Percentiles rank a stretch among this genome's conserved stretches.
Evolutionary conservation across 2,888 invertebrate genomes (phyloP).

Genomic region (Syritta pipiens): DNA sequence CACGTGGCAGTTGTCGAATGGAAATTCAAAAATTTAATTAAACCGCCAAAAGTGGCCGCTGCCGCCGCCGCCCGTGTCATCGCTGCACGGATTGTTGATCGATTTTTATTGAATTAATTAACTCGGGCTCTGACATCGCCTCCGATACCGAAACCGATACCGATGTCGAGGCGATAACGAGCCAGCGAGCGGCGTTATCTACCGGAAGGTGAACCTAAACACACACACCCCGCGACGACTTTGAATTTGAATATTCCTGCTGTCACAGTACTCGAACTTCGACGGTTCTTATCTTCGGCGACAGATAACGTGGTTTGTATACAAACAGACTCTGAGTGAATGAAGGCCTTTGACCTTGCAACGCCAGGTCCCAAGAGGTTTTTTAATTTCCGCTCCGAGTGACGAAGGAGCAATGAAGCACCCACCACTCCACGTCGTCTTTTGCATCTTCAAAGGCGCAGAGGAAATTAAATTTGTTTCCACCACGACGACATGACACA

Average conservation of each 20-base stretch:
- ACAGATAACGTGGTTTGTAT: conserved; percentile 40
- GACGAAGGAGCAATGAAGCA: too few species aligned
- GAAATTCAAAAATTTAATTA: conserved; percentile 59
- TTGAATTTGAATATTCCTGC: too few species aligned
- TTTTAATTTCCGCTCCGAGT: conserved; percentile 60
- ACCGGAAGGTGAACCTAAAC: conserved; percentile 41
- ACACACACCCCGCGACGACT: too few species aligned
- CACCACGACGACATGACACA: conserved; percentile 57
- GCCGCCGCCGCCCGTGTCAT: not conserved
- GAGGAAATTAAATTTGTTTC: conserved; percentile 69
- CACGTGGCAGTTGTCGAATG: conserved; percentile 52
- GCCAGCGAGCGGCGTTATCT: conserved; percentile 31
- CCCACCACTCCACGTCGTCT: conserved; percentile 31
- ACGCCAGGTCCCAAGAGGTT: conserved; percentile 40
- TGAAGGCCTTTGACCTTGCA: conserved; percentile 64
- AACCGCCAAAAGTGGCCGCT: conserved; percentile 42
- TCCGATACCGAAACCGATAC: conserved; percentile 35
- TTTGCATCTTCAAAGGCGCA: conserved; percentile 67
- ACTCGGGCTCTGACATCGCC: conserved; percentile 20
- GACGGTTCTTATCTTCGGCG: conserved; percentile 26
- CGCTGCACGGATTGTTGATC: conserved; percentile 33
- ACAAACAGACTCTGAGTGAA: conserved; percentile 19
- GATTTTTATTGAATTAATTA: conserved; percentile 64
- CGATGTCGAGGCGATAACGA: conserved; percentile 46
- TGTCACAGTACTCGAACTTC: too few species aligned